These are phyloP conservation scores for Furnarius figulus DNA, from an alignment of 2,113 vertebrate species.

Conservation along the genomic window DNA sequence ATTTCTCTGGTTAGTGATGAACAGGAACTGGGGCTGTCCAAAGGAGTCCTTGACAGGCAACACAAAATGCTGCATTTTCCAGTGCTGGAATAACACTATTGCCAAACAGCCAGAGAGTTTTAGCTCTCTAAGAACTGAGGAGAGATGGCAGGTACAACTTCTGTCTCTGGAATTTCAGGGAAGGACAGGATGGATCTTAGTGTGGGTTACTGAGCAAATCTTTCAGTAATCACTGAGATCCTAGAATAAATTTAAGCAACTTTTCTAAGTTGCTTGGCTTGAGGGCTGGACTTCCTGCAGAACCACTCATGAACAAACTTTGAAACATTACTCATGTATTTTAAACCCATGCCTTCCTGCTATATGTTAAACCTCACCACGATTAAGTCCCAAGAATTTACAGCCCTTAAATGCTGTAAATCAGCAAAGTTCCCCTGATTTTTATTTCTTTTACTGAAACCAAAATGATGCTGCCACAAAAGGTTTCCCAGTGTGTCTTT, in stretches of 20 bases:
- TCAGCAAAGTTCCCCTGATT: background rate
- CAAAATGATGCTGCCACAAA: background rate
- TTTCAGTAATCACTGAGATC: background rate
- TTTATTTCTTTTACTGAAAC: background rate
- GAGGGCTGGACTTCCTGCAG: background rate
- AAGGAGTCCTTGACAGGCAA: background rate
- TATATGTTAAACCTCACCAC: background rate
- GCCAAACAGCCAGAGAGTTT: background rate
- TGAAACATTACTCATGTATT: background rate
- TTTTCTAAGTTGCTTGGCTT: background rate
- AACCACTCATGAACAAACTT: background rate
- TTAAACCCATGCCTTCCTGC: background rate
- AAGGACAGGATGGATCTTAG: background rate
- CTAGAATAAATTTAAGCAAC: background rate
- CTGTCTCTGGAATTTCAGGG: background rate
- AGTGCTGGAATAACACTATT: background rate
- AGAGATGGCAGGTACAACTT: background rate
- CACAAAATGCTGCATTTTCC: background rate
- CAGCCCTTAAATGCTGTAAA: background rate
- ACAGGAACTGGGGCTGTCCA: background rate
- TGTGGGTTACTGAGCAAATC: background rate
- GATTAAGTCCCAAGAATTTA: background rate
- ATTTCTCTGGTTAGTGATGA: conserved; percentile 1
- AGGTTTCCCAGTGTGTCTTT: background rate
- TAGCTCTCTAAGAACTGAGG: background rate